These are phyloP conservation scores for Doryteuthis pealeii DNA, from an alignment of 1,140 invertebrate genomes.

Conservation along the genomic window DNA sequence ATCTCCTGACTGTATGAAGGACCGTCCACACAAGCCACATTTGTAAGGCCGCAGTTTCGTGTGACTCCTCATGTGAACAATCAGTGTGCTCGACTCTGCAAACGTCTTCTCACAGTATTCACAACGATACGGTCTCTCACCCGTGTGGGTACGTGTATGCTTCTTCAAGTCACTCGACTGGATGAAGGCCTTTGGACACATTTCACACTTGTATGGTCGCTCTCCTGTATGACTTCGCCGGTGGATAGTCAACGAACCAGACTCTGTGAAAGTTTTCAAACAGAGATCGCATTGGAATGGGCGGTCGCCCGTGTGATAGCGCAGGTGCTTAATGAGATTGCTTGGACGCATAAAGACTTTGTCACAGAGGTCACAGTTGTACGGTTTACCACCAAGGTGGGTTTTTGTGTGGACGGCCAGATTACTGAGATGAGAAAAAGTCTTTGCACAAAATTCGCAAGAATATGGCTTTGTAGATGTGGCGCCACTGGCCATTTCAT, in stretches of 20 bases:
- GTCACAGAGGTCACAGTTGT: background rate
- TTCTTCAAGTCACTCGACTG: conserved; percentile 88
- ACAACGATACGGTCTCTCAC: conserved; percentile 68
- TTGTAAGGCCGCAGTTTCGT: conserved; percentile 50
- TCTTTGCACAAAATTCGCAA: conserved; percentile 65
- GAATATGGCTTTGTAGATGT: background rate
- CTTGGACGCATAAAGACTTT: conserved; percentile 59
- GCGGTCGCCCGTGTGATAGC: conserved; percentile 95
- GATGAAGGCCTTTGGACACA: conserved; percentile 81
- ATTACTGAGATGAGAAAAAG: conserved; percentile 71
- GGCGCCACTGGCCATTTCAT: background rate
- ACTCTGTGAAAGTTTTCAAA: conserved; percentile 94
- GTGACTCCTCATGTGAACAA: conserved; percentile 40
- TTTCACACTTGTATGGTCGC: conserved; percentile 55
- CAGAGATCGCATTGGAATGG: conserved; percentile 97
- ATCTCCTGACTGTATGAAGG: conserved; percentile 18
- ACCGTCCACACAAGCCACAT: conserved; percentile 54
- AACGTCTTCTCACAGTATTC: conserved; percentile 88
- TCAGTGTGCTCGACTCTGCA: conserved; percentile 17
- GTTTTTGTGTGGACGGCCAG: conserved; percentile 19
- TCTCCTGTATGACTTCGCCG: conserved; percentile 28
- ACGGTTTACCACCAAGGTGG: background rate
- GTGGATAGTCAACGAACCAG: conserved; percentile 80
- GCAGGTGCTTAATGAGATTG: conserved; percentile 94
- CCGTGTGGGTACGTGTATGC: conserved; percentile 88